phyloP scores from a whole-genome alignment of 2,797 vertebrate genomes.

The Mionectes olivaceus region DNA sequence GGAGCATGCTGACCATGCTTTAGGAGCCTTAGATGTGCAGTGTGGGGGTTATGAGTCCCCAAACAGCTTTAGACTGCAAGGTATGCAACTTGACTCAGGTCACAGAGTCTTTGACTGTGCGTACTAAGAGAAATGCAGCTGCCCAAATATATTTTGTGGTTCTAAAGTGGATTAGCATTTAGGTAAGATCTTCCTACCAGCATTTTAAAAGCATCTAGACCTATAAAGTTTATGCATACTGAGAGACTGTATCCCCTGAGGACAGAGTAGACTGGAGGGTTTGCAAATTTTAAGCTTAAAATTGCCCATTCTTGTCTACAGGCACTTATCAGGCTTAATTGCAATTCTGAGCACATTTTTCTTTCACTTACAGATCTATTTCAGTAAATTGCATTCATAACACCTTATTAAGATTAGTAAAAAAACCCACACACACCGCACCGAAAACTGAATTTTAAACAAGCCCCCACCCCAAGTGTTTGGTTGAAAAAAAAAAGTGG shows the following conservation, averaged over 20 bases:
- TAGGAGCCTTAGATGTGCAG: neutral
- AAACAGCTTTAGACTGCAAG: neutral
- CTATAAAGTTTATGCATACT: neutral
- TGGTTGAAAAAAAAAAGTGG: neutral
- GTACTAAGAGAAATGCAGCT: neutral
- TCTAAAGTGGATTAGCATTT: slow-evolving; percentile 12
- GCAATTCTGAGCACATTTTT: slow-evolving; percentile 36
- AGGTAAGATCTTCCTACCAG: neutral
- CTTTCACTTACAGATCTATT: slow-evolving; percentile 32
- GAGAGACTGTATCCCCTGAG: neutral
- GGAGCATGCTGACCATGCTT: neutral
- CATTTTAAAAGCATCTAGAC: neutral
- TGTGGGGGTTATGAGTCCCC: neutral
- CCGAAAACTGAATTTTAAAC: slow-evolving; percentile 39
- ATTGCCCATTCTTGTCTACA: neutral
- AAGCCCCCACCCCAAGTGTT: neutral
- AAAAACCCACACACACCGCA: neutral
- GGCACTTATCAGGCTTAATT: slow-evolving; percentile 1
- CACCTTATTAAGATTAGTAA: slow-evolving; percentile 21
- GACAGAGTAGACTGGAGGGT: neutral
- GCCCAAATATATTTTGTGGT: neutral
- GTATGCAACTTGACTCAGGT: neutral
- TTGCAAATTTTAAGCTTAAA: slow-evolving; percentile 30
- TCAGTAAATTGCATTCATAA: slow-evolving; percentile 29
- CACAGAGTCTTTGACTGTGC: neutral